Percentiles rank a stretch among this genome's conserved stretches.
These are phyloP conservation scores for Eubasilissa regina DNA, from an alignment of 1,140 invertebrate genomes.

Conservation along the genomic window DNA sequence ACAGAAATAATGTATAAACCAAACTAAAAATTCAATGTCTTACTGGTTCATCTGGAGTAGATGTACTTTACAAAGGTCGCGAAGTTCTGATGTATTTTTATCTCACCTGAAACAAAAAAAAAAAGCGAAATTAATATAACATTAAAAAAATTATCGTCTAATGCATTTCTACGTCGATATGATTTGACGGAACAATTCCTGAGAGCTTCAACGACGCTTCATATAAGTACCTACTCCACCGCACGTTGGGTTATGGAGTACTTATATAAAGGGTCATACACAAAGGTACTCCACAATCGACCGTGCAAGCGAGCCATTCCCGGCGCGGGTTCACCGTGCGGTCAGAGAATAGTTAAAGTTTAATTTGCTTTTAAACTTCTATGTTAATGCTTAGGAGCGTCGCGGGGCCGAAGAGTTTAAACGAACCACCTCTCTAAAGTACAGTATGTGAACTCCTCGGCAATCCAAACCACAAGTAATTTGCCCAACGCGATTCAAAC, in stretches of 20 bases:
- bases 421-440: background rate
- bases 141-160: background rate
- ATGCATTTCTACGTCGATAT: no score
- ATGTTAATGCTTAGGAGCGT: slow-evolving; percentile 1
- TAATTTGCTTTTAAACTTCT: slow-evolving; percentile 16
- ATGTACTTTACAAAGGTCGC: no score
- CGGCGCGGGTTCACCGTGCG: background rate
- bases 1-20: no score
- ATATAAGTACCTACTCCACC: no score
- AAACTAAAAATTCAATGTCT: no score
- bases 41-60: no score
- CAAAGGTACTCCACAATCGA: no score
- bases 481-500: slow-evolving; percentile 25
- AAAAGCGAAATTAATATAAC: background rate
- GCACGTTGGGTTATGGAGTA: no score
- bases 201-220: no score
- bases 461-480: slow-evolving; percentile 12
- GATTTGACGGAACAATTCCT: background rate
- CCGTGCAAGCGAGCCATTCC: background rate
- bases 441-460: background rate
- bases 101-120: slow-evolving; percentile 12
- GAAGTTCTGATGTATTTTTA: background rate
- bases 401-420: slow-evolving; percentile 20
- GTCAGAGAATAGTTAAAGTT: slow-evolving; percentile 20
- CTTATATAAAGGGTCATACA: no score